Base-by-base conservation (phyloP, 2,113 vertebrate genomes). In the Oryzias curvinotus region DNA sequence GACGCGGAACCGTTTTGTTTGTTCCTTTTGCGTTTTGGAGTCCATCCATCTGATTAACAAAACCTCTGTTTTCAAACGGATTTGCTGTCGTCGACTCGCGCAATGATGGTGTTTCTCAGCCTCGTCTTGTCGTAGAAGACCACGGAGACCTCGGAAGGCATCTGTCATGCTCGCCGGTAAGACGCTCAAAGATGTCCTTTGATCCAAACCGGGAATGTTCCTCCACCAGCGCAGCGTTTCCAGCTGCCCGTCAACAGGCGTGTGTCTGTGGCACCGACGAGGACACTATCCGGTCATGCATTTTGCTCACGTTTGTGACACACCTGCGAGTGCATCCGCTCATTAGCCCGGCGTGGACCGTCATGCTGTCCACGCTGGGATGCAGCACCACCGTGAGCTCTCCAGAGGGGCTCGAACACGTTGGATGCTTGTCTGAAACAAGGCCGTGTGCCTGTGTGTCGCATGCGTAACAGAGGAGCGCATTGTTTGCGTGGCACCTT, bases 151-250 rank as follows among this genome's bases (percentile, higher is more conserved):
- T 72, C 73, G 47, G 65, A 52, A 81, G 68, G 41, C 84, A 54
- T 82, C 84, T 83, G 81, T 82, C 84, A 84, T 87, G 84, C 80
- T 82, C 84, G 65, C 54, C 74, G 85, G 87, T 87, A 86, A 85
- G 84, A 73, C 26, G 41, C 65, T 75, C 63, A 61, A 72, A 75
- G 36, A 84, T 85, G 74, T 83, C 71, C 69, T 73, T 73, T 73
- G 28, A 53, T 70, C 63, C 64, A n/a, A 5, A 28, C 21, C 53
- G 67, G 75, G 65, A 67, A 55, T 48, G 23, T 55, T 61, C 30
- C 21, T 14, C 7, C 30, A 14, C n/a, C 46, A 21, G 12, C 42
- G 43, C 53, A 6, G 64, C 23, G 41, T 25, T 23, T 49, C 14
- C 15, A 4, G 45, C 15, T 16, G 17, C 14, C 16, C 45, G 45